Evolutionary conservation across 2,888 invertebrate genomes (phyloP).

Genomic region (Phaonia tiefii): DNA sequence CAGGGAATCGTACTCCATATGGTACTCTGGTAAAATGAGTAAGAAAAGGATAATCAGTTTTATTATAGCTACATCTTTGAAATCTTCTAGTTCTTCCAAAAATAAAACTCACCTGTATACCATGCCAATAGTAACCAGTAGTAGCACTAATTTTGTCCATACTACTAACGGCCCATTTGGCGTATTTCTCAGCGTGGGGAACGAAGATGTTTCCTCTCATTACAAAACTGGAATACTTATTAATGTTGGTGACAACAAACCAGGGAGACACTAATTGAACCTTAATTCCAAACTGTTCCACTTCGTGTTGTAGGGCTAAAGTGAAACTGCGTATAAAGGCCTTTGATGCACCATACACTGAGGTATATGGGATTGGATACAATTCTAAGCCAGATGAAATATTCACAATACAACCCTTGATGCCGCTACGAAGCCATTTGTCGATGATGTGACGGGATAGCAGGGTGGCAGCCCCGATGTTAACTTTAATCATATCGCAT

Average conservation of each 20-base stretch:
- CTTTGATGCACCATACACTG: slow-evolving; percentile 94
- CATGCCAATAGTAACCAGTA: slow-evolving; percentile 94
- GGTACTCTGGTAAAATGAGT: background rate
- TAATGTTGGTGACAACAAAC: slow-evolving; percentile 89
- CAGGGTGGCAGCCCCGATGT: slow-evolving; percentile 90
- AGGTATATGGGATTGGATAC: slow-evolving; percentile 91
- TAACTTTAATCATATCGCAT: slow-evolving; percentile 92
- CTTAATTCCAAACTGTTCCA: slow-evolving; percentile 86
- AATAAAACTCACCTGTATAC: slow-evolving; percentile 86
- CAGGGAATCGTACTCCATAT: background rate
- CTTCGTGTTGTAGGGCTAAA: slow-evolving; percentile 89
- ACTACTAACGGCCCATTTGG: slow-evolving; percentile 88
- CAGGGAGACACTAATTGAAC: slow-evolving; percentile 91
- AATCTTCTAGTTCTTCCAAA: background rate
- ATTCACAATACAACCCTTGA: slow-evolving; percentile 91
- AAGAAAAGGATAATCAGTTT: no score
- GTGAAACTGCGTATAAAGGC: slow-evolving; percentile 89
- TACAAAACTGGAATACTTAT: slow-evolving; percentile 87
- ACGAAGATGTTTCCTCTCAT: slow-evolving; percentile 84
- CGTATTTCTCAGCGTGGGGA: slow-evolving; percentile 85
- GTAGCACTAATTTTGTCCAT: slow-evolving; percentile 90
- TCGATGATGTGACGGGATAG: slow-evolving; percentile 89
- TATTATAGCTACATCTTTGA: no score
- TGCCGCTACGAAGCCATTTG: slow-evolving; percentile 86
- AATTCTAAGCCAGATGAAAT: slow-evolving; percentile 93